Conservation (phyloP, 2,888 invertebrate genomes). For the Clusia tigrina region DNA sequence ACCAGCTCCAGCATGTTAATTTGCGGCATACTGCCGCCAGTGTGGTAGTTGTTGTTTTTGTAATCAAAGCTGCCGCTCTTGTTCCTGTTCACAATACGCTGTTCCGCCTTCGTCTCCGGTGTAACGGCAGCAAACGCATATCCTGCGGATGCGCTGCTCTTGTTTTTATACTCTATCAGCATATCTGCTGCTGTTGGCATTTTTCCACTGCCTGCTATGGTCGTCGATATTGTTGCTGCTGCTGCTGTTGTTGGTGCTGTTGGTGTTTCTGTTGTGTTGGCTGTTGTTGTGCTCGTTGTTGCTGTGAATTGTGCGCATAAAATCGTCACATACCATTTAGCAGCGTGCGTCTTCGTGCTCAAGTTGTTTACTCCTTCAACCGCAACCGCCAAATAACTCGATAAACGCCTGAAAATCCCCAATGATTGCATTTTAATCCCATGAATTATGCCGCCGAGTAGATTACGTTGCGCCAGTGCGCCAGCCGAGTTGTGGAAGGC, state of each 20-base stretch:
- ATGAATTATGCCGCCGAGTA: conserved; percentile 61
- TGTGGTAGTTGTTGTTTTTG: conserved; percentile 25
- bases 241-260: conserved; percentile 21
- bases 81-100: conserved; percentile 43
- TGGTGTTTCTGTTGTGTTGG: conserved; percentile 37
- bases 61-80: conserved; percentile 24
- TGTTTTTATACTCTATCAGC: conserved; percentile 43
- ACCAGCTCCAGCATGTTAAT: conserved; percentile 21
- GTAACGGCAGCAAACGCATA: conserved; percentile 27
- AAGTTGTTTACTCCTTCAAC: conserved; percentile 25
- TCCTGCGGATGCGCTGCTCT: neutral
- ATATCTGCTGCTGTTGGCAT: conserved; percentile 14
- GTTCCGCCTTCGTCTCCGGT: too few species aligned
- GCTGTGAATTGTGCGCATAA: conserved; percentile 6
- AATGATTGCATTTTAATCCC: conserved; percentile 64
- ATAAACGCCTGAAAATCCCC: conserved; percentile 62
- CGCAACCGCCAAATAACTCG: conserved; percentile 54
- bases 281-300: conserved; percentile 16
- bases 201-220: conserved; percentile 17
- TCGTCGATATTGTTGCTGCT: conserved; percentile 28
- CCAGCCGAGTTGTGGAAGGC: conserved; percentile 64
- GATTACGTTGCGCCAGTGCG: conserved; percentile 59
- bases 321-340: neutral
- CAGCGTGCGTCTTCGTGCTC: conserved; percentile 14
- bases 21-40: conserved; percentile 32